A percentile compares a stretch with the other conserved stretches of the same genome.
Conservation (phyloP, 2,888 invertebrate species). For the Oscheius sp. region DNA sequence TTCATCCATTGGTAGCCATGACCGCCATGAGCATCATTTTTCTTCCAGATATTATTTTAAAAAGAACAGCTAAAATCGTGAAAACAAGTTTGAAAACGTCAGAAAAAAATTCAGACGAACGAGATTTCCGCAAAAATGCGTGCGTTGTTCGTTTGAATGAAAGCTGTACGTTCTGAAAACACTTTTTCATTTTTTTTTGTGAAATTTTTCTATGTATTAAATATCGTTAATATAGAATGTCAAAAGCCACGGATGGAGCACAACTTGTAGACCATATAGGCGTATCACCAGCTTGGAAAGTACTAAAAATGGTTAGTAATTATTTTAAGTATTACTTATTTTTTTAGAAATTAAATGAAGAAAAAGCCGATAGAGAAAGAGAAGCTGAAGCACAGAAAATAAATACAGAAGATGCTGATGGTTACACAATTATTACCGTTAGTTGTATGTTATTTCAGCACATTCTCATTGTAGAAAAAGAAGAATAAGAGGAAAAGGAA, state of each 20-base stretch:
- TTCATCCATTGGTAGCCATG: no score
- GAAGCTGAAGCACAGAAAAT: slow-evolving; percentile 27
- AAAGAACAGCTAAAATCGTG: no score
- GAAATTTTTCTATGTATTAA: neutral
- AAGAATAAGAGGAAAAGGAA: slow-evolving; percentile 32
- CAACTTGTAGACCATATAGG: slow-evolving; percentile 41
- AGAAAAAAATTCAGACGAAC: no score
- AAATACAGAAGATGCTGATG: neutral
- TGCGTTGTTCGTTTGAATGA: no score
- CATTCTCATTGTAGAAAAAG: slow-evolving; percentile 9
- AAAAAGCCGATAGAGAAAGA: slow-evolving; percentile 36
- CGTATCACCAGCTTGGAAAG: slow-evolving; percentile 56
- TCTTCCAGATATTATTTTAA: no score
- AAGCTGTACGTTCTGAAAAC: no score
- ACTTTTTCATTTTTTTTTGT: neutral
- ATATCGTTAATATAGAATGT: neutral
- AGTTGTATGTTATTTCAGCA: neutral
- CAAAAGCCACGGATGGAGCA: slow-evolving; percentile 23
- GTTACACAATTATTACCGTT: neutral
- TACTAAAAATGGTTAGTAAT: slow-evolving; percentile 48
- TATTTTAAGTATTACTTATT: neutral
- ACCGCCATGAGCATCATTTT: no score
- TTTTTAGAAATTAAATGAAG: slow-evolving; percentile 44
- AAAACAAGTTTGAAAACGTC: no score
- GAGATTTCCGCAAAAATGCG: no score